Percentiles rank a stretch among this genome's conserved stretches.
Conservation (phyloP, 2,888 invertebrate species). For the Diplolepis rosae region DNA sequence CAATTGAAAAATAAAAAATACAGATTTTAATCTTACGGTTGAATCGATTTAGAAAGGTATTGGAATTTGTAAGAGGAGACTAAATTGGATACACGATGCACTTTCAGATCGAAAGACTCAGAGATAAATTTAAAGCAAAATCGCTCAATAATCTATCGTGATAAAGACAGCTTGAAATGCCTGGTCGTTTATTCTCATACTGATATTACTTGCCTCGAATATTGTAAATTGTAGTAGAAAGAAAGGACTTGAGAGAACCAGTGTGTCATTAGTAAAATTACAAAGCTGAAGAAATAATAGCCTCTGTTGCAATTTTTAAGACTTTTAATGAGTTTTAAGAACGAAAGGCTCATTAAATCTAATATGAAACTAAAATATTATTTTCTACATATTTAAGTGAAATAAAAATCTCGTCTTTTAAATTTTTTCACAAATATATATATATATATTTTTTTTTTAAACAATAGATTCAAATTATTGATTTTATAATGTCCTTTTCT, state of each 20-base stretch:
- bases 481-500: too few species aligned
- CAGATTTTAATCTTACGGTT: background rate
- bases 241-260: background rate
- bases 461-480: too few species aligned
- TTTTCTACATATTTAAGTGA: too few species aligned
- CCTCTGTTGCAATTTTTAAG: constrained; percentile 14
- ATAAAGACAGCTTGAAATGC: constrained; percentile 49
- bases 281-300: constrained; percentile 5
- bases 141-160: constrained; percentile 55
- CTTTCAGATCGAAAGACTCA: background rate
- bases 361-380: background rate
- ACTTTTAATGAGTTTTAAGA: constrained; percentile 22
- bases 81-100: background rate
- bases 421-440: too few species aligned
- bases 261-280: constrained; percentile 23
- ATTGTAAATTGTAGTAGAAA: constrained; percentile 45
- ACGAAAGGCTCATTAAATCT: constrained; percentile 20
- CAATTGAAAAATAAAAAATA: too few species aligned
- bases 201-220: constrained; percentile 47
- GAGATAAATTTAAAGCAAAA: constrained; percentile 8
- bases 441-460: too few species aligned
- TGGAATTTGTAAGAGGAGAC: too few species aligned
- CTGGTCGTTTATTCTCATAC: constrained; percentile 30
- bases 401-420: background rate
- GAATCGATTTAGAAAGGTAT: background rate